A percentile compares a stretch with the other conserved stretches of the same genome.
Evolutionary conservation across 2,113 vertebrate species (phyloP).

Genomic region (Chionis minor): DNA sequence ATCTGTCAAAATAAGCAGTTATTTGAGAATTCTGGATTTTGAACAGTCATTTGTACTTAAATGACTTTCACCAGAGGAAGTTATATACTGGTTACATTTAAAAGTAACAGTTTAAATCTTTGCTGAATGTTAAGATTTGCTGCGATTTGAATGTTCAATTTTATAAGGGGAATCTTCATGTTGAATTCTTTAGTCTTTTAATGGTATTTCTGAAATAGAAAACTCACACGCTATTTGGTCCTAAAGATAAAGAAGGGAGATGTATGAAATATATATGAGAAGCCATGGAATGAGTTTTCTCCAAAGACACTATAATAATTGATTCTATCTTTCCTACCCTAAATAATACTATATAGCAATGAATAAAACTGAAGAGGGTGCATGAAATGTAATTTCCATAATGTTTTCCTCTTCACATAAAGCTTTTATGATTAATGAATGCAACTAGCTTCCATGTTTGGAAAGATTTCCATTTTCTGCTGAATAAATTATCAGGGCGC

Average conservation of each 20-base stretch:
- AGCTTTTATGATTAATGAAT: conserved; percentile 35
- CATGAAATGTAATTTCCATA: conserved; percentile 30
- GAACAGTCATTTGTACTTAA: not conserved
- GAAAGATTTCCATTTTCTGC: conserved; percentile 28
- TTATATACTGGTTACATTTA: not conserved
- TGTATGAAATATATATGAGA: not conserved
- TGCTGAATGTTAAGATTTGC: not conserved
- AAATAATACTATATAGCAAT: not conserved
- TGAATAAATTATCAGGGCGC: not conserved
- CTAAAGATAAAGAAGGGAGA: not conserved
- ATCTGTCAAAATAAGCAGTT: not conserved
- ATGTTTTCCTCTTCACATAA: conserved; percentile 43
- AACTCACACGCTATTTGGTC: not conserved
- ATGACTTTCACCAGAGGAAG: not conserved
- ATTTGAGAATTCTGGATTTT: not conserved
- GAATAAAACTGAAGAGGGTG: conserved; percentile 20
- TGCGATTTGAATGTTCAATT: not conserved
- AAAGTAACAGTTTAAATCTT: not conserved
- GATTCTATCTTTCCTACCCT: not conserved
- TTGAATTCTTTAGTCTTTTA: not conserved
- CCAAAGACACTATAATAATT: conserved; percentile 9
- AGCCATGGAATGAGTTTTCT: not conserved
- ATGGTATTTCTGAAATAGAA: not conserved
- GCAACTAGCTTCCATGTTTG: not conserved
- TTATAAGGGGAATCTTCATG: not conserved